Percentiles rank a stretch among this genome's conserved stretches.
Conservation (phyloP, 2,113 vertebrate genomes). For the Protomyctophum bolini region DNA sequence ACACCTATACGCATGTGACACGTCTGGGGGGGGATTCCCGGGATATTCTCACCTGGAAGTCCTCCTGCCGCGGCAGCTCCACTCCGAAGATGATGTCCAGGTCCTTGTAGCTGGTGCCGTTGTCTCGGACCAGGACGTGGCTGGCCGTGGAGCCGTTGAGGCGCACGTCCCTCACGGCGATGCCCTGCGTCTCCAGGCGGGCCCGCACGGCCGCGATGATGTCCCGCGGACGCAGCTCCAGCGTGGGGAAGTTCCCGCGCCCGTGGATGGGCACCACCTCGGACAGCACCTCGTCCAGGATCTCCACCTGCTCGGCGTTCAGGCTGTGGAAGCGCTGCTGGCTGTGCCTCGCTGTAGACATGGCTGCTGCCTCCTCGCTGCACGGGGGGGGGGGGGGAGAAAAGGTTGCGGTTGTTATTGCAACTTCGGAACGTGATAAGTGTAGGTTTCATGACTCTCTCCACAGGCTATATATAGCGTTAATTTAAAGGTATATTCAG, state of each 20-base stretch:
- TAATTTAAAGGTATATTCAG: no score
- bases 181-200: constrained; percentile 86
- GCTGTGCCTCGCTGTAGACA: constrained; percentile 84
- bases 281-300: constrained; percentile 85
- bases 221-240: constrained; percentile 93
- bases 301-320: constrained; percentile 87
- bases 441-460: no score
- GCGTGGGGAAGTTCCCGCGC: constrained; percentile 93
- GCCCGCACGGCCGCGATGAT: constrained; percentile 90
- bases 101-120: constrained; percentile 92
- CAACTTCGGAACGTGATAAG: constrained; percentile 12
- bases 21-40: background rate
- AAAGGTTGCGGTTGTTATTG: constrained; percentile 33
- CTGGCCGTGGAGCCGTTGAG: constrained; percentile 96
- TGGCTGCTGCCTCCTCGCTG: constrained; percentile 73
- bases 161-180: constrained; percentile 87
- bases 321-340: constrained; percentile 91
- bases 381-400: constrained; percentile 47
- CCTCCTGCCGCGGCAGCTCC: constrained; percentile 86
- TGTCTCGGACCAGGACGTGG: constrained; percentile 90
- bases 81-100: constrained; percentile 95
- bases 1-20: background rate
- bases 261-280: constrained; percentile 94
- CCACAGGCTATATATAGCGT: no score
- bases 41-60: constrained; percentile 83